Conservation (phyloP, 2,113 vertebrate genomes). For the Zapornia atra region DNA sequence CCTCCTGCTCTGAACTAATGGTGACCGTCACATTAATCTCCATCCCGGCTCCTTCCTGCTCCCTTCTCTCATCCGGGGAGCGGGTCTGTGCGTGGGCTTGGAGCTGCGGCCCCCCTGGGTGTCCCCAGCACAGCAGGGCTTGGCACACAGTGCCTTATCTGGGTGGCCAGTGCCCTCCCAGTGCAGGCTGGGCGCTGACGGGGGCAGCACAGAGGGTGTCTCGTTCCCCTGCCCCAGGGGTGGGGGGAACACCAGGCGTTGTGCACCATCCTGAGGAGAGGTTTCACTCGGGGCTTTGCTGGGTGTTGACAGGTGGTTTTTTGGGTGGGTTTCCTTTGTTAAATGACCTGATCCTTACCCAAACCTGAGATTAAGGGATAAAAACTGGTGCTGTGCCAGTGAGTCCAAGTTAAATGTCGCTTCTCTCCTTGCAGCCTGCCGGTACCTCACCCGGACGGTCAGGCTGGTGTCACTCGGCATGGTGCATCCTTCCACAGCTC, state of each 20-base stretch:
- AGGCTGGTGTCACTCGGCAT: fast-evolving
- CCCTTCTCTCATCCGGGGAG: background rate
- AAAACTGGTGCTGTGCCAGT: fast-evolving
- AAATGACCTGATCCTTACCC: background rate
- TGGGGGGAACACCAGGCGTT: fast-evolving
- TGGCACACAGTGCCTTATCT: background rate
- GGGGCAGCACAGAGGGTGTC: background rate
- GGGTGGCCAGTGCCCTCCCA: background rate
- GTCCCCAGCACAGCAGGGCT: background rate
- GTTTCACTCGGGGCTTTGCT: fast-evolving
- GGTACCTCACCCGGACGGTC: fast-evolving
- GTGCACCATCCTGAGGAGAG: background rate
- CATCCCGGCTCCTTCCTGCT: background rate
- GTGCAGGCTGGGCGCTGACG: fast-evolving
- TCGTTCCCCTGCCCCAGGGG: no score
- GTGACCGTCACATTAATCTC: background rate
- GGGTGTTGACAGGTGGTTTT: fast-evolving
- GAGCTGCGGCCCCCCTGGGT: fast-evolving
- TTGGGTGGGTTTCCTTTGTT: background rate
- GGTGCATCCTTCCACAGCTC: background rate
- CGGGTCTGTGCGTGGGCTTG: fast-evolving
- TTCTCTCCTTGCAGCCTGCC: background rate
- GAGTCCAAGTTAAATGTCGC: background rate
- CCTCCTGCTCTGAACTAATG: background rate
- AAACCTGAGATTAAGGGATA: background rate